Evolutionary conservation across 1,140 invertebrate species (phyloP), one percentile per base, ranked within the genome.

Genomic region (Theocolax elegans): DNA sequence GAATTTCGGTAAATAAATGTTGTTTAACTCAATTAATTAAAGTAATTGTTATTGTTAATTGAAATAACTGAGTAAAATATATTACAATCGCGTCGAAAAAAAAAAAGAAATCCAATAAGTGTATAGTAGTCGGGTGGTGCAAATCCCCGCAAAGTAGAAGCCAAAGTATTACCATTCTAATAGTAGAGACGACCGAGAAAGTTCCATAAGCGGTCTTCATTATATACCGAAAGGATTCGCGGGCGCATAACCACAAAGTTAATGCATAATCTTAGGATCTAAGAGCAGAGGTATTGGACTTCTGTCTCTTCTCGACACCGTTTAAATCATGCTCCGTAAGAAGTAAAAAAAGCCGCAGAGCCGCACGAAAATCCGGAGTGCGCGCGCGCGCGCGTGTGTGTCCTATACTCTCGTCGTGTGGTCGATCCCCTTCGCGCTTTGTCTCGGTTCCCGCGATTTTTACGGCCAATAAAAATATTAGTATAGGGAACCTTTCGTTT

Each of bases 401-500:
- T n/a, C n/a, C n/a, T n/a, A n/a, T n/a, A n/a, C 62, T 51, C 42
- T 29, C 44, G n/a, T 31, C 38, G 38, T 65, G 62, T 27, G 66
- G 25, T 60, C 53, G 62, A 68, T 70, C 65, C 21, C 25, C 42
- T 48, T 23, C 49, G 42, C 38, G 13, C 56, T 76, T 72, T 67
- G 63, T 72, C 29, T 59, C 53, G 35, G 13, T 25, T 53, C 72
- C 71, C 65, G 73, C 73, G 73, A 79, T 76, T 79, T 77, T 81
- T 80, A 80, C 76, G 77, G 73, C 35, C 78, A 79, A 79, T 80
- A 81, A 80, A 80, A 81, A 77, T 75, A 79, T 77, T 81, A 79
- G 72, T 79, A 75, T n/a, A n/a, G n/a, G 78, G 71, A 73, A 75
- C 79, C 27, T 48, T 76, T 71, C 68, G 78, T 72, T 72, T 71